Evolutionary conservation across 2,797 vertebrate species (phyloP).

Genomic region (Triplophysa yarkandensis): DNA sequence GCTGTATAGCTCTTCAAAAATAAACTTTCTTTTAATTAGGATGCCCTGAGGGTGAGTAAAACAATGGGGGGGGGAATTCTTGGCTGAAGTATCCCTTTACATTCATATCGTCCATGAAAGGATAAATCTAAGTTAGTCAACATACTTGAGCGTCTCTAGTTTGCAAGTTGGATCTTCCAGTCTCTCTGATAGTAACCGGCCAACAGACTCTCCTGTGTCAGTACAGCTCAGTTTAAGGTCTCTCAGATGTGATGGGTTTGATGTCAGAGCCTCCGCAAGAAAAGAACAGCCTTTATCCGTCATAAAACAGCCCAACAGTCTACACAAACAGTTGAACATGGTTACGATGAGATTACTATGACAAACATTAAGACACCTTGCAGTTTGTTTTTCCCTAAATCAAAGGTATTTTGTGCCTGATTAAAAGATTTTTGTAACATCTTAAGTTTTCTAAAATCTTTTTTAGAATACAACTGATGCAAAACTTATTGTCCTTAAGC

Average conservation of each 20-base stretch:
- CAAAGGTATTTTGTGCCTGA: too few species aligned
- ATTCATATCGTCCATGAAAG: too few species aligned
- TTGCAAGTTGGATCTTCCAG: constrained; percentile 41
- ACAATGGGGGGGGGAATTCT: too few species aligned
- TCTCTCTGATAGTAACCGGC: constrained; percentile 37
- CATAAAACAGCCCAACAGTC: constrained; percentile 51
- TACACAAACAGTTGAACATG: constrained; percentile 10
- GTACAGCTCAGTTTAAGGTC: constrained; percentile 61
- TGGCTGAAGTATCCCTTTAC: too few species aligned
- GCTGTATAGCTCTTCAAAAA: too few species aligned
- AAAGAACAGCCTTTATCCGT: constrained; percentile 50
- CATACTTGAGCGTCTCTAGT: constrained; percentile 54
- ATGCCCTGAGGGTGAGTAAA: too few species aligned
- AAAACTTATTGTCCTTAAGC: not conserved
- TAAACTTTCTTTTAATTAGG: too few species aligned
- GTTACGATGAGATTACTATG: not conserved
- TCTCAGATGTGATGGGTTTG: constrained; percentile 38
- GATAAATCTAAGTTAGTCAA: not conserved
- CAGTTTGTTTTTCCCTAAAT: too few species aligned
- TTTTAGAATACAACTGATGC: not conserved
- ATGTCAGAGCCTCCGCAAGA: constrained; percentile 40
- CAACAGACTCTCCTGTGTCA: constrained; percentile 46
- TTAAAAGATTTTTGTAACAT: not conserved
- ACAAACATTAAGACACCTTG: not conserved
- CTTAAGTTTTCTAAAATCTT: not conserved